Conservation (phyloP, 2,113 vertebrate genomes). For the Odocoileus hemionus region DNA sequence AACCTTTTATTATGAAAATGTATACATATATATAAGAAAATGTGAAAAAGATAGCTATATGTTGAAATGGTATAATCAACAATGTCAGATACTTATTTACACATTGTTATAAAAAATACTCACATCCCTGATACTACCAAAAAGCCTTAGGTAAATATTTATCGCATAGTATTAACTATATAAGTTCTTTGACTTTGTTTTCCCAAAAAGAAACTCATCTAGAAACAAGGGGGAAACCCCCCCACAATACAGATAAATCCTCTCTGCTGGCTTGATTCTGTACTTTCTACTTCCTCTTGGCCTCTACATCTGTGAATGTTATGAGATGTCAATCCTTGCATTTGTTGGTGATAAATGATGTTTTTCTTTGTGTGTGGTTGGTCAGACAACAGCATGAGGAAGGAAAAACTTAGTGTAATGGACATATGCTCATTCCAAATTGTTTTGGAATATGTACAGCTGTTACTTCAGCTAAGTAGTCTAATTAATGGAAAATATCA, state of each 20-base stretch:
- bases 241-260: neutral
- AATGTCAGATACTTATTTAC: neutral
- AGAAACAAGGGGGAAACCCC: neutral
- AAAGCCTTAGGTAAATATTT: conserved; percentile 27
- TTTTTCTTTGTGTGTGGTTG: neutral
- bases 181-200: conserved; percentile 26
- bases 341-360: neutral
- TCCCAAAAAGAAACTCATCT: neutral
- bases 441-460: neutral
- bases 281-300: neutral
- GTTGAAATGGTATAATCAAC: neutral
- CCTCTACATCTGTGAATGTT: neutral
- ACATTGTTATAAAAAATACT: neutral
- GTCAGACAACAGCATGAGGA: neutral
- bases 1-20: neutral
- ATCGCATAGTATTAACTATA: neutral
- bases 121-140: neutral
- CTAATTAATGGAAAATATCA: conserved; percentile 18
- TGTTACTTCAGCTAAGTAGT: neutral
- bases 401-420: neutral
- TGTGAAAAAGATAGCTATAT: neutral
- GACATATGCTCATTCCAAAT: neutral
- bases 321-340: neutral
- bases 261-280: neutral
- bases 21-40: neutral